Evolutionary conservation across 1,140 invertebrate species (phyloP).

Genomic region (Steinernema khuongi): DNA sequence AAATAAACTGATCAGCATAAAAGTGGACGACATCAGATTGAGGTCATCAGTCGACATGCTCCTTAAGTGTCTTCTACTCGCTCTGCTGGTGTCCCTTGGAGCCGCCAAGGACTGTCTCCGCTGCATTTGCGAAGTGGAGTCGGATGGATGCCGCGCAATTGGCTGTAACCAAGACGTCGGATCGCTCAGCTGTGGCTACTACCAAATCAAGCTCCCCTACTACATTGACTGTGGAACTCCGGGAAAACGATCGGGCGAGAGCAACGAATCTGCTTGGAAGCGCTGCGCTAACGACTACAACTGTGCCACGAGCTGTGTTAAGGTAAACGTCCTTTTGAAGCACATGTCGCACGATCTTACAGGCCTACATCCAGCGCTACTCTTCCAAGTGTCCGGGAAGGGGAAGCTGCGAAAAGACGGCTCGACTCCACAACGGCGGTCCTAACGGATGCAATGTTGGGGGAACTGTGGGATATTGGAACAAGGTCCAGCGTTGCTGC

Average conservation of each 20-base stretch:
- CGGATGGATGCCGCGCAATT: conserved; percentile 45
- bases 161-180: conserved; percentile 55
- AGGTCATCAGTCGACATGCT: no score
- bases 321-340: not conserved
- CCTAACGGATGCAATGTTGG: conserved; percentile 50
- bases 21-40: no score
- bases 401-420: conserved; percentile 51
- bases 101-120: conserved; percentile 15
- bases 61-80: not conserved
- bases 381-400: conserved; percentile 33
- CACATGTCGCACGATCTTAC: not conserved
- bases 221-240: conserved; percentile 54
- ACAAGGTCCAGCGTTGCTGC: conserved; percentile 41
- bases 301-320: conserved; percentile 56
- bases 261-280: conserved; percentile 41
- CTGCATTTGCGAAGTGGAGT: conserved; percentile 47
- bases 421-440: conserved; percentile 58
- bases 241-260: conserved; percentile 29
- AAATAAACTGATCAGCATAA: no score
- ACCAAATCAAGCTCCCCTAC: conserved; percentile 52
- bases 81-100: not conserved
- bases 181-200: conserved; percentile 58
- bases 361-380: conserved; percentile 35
- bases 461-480: conserved; percentile 51
- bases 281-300: conserved; percentile 50